Conservation (phyloP, 2,888 invertebrate genomes). For the Stegana nigrithorax region DNA sequence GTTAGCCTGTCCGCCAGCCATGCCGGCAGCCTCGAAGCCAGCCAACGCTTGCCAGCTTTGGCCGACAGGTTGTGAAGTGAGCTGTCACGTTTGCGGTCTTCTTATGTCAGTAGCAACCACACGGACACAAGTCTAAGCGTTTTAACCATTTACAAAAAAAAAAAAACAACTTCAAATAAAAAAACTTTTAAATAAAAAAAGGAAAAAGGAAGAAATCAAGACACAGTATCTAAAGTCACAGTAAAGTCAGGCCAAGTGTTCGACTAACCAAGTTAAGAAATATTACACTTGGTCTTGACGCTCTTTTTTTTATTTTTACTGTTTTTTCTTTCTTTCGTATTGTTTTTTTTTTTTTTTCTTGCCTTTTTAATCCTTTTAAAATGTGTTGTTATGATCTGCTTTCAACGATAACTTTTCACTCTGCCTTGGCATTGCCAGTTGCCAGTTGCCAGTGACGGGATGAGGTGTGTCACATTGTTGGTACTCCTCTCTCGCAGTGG, state of each 20-base stretch:
- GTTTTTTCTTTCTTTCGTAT: not conserved
- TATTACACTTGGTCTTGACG: constrained; percentile 13
- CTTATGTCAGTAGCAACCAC: constrained; percentile 50
- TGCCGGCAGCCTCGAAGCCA: constrained; percentile 31
- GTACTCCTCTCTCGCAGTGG: too few relatives aligned
- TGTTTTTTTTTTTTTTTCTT: constrained; percentile 3
- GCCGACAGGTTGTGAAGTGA: constrained; percentile 47
- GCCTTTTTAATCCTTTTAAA: constrained; percentile 58
- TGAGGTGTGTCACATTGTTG: too few relatives aligned
- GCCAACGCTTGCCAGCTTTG: not conserved
- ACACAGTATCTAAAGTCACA: not conserved
- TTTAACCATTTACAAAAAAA: constrained; percentile 33
- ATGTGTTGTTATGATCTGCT: constrained; percentile 63
- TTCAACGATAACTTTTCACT: constrained; percentile 49
- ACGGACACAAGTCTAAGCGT: constrained; percentile 23
- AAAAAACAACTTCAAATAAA: not conserved
- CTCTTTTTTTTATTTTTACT: not conserved
- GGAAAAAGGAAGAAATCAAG: not conserved
- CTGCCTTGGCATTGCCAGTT: constrained; percentile 23
- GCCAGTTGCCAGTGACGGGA: too few relatives aligned
- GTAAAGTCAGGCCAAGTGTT: not conserved
- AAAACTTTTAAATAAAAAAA: not conserved
- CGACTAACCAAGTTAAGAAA: constrained; percentile 12
- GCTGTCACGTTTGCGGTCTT: constrained; percentile 61
- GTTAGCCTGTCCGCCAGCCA: constrained; percentile 25